A percentile compares a stretch with the other conserved stretches of the same genome.
Evolutionary conservation across 2,113 vertebrate species (phyloP).

Genomic region (Corynorhinus townsendii): DNA sequence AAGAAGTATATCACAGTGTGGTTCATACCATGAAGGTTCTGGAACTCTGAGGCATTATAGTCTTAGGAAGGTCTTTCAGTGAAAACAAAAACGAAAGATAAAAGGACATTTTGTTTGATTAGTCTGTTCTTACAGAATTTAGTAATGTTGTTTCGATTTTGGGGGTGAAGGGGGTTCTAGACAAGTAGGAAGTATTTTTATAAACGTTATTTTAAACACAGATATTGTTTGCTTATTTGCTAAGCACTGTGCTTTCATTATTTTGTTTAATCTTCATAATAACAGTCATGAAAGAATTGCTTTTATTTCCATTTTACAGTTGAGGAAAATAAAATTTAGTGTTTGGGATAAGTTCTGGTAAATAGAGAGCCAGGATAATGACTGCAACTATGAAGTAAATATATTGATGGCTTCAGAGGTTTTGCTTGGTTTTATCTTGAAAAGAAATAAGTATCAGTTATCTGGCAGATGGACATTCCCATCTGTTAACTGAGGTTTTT

Average conservation of each 20-base stretch:
- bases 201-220: background rate
- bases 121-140: conserved; percentile 6
- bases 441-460: background rate
- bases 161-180: background rate
- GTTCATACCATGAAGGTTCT: background rate
- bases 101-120: conserved; percentile 19
- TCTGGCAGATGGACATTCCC: background rate
- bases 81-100: conserved; percentile 28
- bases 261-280: background rate
- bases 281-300: background rate
- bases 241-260: background rate
- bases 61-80: background rate
- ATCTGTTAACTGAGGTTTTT: background rate
- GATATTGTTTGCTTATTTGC: conserved; percentile 9
- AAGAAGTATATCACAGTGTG: background rate
- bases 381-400: conserved; percentile 11
- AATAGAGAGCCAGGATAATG: background rate
- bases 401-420: background rate
- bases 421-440: background rate
- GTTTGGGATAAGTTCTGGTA: background rate
- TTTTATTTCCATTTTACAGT: conserved; percentile 26
- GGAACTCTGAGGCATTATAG: background rate
- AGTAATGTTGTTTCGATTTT: conserved; percentile 12
- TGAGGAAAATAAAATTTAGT: conserved; percentile 28
- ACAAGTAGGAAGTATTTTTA: background rate